Percentiles rank a stretch among this genome's conserved stretches.
Evolutionary conservation across 2,113 vertebrate species (phyloP).

Genomic region (Halcyon senegalensis): DNA sequence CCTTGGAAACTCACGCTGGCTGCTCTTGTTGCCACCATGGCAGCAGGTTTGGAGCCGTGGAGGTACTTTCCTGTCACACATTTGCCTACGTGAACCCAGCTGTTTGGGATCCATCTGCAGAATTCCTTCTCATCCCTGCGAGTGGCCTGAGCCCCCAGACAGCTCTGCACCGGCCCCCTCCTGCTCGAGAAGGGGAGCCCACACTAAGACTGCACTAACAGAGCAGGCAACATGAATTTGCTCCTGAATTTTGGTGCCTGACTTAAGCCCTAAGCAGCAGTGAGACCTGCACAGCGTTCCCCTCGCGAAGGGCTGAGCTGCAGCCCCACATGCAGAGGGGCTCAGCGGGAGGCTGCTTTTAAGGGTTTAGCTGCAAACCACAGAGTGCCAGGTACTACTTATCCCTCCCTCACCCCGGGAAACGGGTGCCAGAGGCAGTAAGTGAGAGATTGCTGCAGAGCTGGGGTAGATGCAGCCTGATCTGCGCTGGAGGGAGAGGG

Average conservation of each 20-base stretch:
- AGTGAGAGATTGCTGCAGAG: background rate
- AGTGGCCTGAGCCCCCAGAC: background rate
- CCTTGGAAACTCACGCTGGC: background rate
- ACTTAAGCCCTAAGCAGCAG: background rate
- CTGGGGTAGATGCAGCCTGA: background rate
- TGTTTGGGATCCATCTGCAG: background rate
- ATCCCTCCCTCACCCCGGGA: background rate
- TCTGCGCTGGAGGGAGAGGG: background rate
- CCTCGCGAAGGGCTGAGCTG: background rate
- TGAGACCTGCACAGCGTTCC: background rate
- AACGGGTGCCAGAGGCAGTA: background rate
- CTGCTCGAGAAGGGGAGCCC: background rate
- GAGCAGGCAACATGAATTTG: background rate
- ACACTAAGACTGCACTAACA: background rate
- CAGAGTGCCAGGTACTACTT: background rate
- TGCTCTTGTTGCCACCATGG: background rate
- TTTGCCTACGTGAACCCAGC: background rate
- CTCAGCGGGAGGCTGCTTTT: background rate
- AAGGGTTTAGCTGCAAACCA: background rate
- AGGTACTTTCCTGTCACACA: background rate
- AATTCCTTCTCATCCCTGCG: background rate
- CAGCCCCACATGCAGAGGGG: background rate
- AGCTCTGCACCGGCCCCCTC: background rate
- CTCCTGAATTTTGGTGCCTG: background rate
- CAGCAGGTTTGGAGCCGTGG: background rate